phyloP scores from a whole-genome alignment of 64 coral and sea anemone genomes.

The Montipora capricornis region DNA sequence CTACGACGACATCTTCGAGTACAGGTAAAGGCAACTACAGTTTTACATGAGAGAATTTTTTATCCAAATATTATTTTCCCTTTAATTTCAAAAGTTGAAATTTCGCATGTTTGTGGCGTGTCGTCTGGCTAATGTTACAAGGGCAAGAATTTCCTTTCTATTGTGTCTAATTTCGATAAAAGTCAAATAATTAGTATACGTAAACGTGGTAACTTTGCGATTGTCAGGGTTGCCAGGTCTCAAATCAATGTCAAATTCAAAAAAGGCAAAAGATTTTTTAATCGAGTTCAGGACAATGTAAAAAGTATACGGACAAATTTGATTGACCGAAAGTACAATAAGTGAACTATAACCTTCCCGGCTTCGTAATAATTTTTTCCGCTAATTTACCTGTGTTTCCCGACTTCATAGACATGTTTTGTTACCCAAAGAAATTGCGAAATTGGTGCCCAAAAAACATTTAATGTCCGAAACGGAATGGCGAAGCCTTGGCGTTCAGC shows the following conservation, averaged over 20 bases:
- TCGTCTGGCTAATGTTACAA: neutral
- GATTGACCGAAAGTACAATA: too few species aligned
- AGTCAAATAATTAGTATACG: too few species aligned
- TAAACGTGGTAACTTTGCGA: too few species aligned
- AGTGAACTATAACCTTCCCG: neutral
- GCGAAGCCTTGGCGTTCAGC: slow-evolving; percentile 78
- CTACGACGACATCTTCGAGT: slow-evolving; percentile 76
- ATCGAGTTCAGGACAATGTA: too few species aligned
- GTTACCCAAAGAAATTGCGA: slow-evolving; percentile 58
- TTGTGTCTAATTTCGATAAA: too few species aligned
- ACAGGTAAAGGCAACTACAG: slow-evolving; percentile 45
- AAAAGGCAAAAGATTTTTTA: too few species aligned
- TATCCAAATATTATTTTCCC: too few species aligned
- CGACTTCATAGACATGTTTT: slow-evolving; percentile 56
- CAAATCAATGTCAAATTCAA: too few species aligned
- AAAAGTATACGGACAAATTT: too few species aligned
- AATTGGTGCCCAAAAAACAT: slow-evolving; percentile 50
- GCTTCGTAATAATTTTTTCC: neutral
- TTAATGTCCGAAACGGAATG: slow-evolving; percentile 80
- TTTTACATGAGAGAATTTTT: neutral
- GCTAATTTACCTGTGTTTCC: neutral
- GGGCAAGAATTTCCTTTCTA: neutral
- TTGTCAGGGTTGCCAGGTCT: too few species aligned
- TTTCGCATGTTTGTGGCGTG: neutral
- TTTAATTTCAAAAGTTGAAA: too few species aligned